phyloP scores from a whole-genome alignment of 2,888 invertebrate genomes.

The Sesia apiformis region DNA sequence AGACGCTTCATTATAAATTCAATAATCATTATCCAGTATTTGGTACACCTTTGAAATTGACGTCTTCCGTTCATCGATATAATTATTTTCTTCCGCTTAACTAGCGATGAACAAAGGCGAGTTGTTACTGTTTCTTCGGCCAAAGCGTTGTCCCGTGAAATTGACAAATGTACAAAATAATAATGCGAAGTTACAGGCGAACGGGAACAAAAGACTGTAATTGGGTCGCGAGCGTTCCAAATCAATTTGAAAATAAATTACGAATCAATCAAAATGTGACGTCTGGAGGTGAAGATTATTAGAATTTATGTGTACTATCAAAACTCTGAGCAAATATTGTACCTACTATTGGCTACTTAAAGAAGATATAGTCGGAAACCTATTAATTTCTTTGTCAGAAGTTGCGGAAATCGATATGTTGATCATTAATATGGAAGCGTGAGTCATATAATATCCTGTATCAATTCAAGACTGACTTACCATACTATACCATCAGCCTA shows the following conservation, averaged over 20 bases:
- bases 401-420: no score
- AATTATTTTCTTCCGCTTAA: slow-evolving; percentile 61
- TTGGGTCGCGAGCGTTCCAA: slow-evolving; percentile 29
- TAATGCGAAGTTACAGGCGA: slow-evolving; percentile 41
- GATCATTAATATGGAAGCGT: no score
- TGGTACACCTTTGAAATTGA: not conserved
- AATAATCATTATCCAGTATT: not conserved
- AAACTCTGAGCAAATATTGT: no score
- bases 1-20: no score
- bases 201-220: slow-evolving; percentile 25
- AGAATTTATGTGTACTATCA: no score
- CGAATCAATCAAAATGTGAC: slow-evolving; percentile 3
- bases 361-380: no score
- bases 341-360: no score
- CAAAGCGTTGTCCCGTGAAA: slow-evolving; percentile 45
- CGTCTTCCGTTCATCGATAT: slow-evolving; percentile 32
- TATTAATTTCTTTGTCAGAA: no score
- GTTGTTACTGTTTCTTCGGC: slow-evolving; percentile 33
- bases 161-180: slow-evolving; percentile 55
- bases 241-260: slow-evolving; percentile 21
- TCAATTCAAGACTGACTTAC: no score
- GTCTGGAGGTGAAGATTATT: not conserved
- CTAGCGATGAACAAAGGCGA: slow-evolving; percentile 44
- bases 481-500: no score
- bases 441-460: no score